Evolutionary conservation across 2,113 vertebrate genomes (phyloP), one percentile per base, ranked within the genome.

Genomic region (Barnardius zonarius): DNA sequence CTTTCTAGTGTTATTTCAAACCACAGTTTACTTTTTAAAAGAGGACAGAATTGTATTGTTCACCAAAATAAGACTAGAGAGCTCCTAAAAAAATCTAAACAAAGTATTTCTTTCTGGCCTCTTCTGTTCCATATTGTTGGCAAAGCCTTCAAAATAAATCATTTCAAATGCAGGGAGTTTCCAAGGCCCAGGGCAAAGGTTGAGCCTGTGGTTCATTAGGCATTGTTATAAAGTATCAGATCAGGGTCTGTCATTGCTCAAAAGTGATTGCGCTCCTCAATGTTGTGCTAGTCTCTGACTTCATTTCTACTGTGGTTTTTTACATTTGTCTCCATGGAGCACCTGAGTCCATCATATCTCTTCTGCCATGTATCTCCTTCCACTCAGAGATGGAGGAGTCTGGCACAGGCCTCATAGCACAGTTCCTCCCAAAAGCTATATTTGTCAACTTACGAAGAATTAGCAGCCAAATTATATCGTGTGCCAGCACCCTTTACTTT

Each of bases 121-220:
- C 5, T 52, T 61, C 46, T n/a, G 8, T 62, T 66, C 7, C 83
- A 31, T 31, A 9, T 35, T 57, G 41, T 19, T 90, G 72, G 67
- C 79, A 94, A 92, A 57, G 39, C 35, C 28, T 93, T 86, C 25
- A 63, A 72, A 91, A 78, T 46, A 44, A 91, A 54, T 51, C 5
- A 43, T 17, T 20, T 72, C 43, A 90, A 89, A 68, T 46, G 31
- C 61, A 52, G 30, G 13, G 33, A 1, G 9, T 67, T 90, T 95
- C 55, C 3, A 8, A 75, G 52, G 68, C 63, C 20, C 2, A 8
- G 31, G 79, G 22, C 73, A 89, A 72, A 87, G 37, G 37, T 1
- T 39, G 55, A 67, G 48, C 14, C 19, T 4, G 0, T 78, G 55
- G 35, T 61, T 89, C 61, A 73, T 72, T 22, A 73, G 41, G 27